A percentile compares a stretch with the other conserved stretches of the same genome.
These are phyloP conservation scores for Hyperoplus lanceolatus DNA, from an alignment of 2,797 vertebrate species.

Conservation along the genomic window DNA sequence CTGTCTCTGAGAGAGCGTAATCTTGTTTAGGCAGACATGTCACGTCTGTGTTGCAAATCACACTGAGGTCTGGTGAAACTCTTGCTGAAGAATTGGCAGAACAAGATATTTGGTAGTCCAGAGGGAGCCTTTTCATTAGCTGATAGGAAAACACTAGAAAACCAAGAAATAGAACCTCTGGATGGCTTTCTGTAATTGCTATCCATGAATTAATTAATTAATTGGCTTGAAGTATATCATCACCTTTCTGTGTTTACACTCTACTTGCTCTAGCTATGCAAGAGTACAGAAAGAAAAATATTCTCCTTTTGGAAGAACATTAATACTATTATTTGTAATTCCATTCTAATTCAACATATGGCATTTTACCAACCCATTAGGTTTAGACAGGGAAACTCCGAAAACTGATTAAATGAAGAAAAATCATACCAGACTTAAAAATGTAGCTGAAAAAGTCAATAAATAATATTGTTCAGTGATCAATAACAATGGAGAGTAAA, in stretches of 20 bases:
- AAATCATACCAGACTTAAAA: background rate
- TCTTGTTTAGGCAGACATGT: slow-evolving; percentile 8
- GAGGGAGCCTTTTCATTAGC: background rate
- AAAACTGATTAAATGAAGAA: background rate
- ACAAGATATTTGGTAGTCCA: background rate
- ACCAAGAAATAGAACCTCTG: slow-evolving; percentile 7
- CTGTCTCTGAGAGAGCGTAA: slow-evolving; percentile 3
- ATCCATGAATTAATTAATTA: too few relatives aligned
- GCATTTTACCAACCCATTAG: background rate
- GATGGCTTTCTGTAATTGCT: background rate
- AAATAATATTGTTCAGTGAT: background rate
- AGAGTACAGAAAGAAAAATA: background rate
- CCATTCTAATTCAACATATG: background rate
- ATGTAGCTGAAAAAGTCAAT: background rate
- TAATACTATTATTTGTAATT: background rate
- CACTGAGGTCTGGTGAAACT: slow-evolving; percentile 12
- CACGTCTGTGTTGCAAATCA: slow-evolving; percentile 23
- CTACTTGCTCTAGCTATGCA: background rate
- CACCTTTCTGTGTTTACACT: slow-evolving; percentile 3
- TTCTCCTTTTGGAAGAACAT: background rate
- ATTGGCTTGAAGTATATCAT: slow-evolving; percentile 1
- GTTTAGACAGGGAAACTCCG: background rate
- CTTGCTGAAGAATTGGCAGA: slow-evolving; percentile 15
- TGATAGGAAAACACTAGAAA: background rate
- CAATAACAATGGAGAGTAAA: background rate